Evolutionary conservation across 2,888 invertebrate species (phyloP).

Genomic region (Blera fallax): DNA sequence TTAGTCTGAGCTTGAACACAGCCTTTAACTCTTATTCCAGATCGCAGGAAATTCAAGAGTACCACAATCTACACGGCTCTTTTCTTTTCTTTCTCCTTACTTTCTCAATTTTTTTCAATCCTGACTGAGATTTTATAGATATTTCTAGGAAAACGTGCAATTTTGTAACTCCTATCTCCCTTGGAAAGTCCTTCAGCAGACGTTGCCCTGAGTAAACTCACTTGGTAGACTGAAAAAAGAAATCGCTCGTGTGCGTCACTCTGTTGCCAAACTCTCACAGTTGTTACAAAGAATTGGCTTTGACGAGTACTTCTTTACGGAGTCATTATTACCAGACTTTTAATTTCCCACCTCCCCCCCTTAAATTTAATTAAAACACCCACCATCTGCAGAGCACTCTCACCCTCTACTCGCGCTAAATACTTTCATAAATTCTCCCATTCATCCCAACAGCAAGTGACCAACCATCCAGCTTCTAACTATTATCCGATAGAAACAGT

Average conservation of each 20-base stretch:
- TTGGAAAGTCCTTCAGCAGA: no score
- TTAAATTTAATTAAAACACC: constrained; percentile 56
- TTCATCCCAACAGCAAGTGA: constrained; percentile 33
- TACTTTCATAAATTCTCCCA: constrained; percentile 38
- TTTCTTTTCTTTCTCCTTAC: no score
- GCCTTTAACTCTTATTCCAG: no score
- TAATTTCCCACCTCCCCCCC: background rate
- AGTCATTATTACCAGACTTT: constrained; percentile 3
- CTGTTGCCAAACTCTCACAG: no score
- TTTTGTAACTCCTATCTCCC: no score
- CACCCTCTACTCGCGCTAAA: background rate
- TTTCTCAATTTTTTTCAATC: no score
- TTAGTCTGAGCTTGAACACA: no score
- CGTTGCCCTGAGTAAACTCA: no score
- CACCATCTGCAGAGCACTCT: background rate
- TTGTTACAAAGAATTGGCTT: background rate
- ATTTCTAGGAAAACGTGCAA: no score
- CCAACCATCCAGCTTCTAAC: background rate
- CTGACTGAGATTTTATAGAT: no score
- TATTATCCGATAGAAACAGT: background rate
- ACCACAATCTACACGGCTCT: no score
- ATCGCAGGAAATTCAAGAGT: no score
- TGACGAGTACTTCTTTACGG: background rate
- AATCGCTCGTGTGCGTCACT: background rate
- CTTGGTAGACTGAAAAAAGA: background rate